Percentiles rank a stretch among this genome's conserved stretches.
Conservation (phyloP, 2,797 vertebrate genomes). For the Hoplostethus mediterraneus region DNA sequence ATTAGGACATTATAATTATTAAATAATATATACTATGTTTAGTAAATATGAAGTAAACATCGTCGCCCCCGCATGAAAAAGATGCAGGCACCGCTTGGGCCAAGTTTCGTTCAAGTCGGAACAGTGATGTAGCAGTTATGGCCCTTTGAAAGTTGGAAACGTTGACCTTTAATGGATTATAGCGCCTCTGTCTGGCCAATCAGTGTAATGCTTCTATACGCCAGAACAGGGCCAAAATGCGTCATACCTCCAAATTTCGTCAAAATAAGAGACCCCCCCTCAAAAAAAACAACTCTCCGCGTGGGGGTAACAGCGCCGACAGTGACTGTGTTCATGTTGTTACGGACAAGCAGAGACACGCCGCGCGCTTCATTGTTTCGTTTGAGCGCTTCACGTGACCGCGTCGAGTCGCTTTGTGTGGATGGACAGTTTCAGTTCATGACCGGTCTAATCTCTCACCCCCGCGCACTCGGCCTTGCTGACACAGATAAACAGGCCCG, state of each 20-base stretch:
- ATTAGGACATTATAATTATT: too few species aligned
- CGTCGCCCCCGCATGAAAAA: too few species aligned
- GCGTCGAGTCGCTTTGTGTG: conserved; percentile 58
- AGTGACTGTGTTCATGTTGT: conserved; percentile 34
- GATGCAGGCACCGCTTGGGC: too few species aligned
- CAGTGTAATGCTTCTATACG: not conserved
- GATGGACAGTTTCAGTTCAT: conserved; percentile 46
- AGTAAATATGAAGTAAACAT: too few species aligned
- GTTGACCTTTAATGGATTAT: not conserved
- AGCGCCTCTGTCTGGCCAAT: not conserved
- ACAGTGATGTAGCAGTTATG: not conserved
- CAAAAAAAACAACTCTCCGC: too few species aligned
- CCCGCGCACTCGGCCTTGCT: conserved; percentile 25
- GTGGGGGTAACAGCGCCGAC: not conserved
- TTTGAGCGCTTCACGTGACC: conserved; percentile 72
- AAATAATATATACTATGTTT: too few species aligned
- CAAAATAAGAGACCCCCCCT: too few species aligned
- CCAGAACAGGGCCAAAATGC: too few species aligned
- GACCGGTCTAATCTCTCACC: conserved; percentile 25
- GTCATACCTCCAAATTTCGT: too few species aligned
- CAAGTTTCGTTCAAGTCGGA: not conserved
- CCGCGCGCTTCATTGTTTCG: conserved; percentile 63
- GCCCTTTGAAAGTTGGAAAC: not conserved
- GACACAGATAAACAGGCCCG: conserved; percentile 26
- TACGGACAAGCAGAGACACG: conserved; percentile 36